These are phyloP conservation scores for Cremastinae sp. DNA, from an alignment of 2,888 invertebrate species.

Conservation along the genomic window DNA sequence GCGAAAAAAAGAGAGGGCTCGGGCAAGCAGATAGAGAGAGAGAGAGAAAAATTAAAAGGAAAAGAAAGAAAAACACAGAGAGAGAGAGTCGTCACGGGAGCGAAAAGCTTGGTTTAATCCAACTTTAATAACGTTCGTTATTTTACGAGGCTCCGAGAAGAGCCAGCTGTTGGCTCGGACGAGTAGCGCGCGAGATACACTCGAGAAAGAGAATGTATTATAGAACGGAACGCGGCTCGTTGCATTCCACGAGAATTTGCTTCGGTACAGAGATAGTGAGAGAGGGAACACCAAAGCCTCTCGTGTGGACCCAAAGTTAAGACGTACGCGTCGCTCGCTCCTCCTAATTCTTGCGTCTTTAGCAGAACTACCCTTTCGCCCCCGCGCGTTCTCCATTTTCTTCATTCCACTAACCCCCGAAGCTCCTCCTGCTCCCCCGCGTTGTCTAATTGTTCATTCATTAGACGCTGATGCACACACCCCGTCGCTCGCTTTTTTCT, in stretches of 20 bases:
- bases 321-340: conserved; percentile 23
- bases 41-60: conserved; percentile 16
- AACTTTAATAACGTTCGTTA: conserved; percentile 47
- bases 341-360: conserved; percentile 16
- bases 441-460: conserved; percentile 26
- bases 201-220: conserved; percentile 1
- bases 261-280: conserved; percentile 6
- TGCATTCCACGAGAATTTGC: conserved; percentile 19
- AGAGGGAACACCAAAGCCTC: conserved; percentile 6
- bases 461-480: conserved; percentile 22
- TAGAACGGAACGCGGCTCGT: conserved; percentile 3
- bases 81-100: conserved; percentile 2
- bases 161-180: conserved; percentile 29
- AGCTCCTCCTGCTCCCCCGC: not conserved
- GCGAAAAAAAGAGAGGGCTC: not conserved
- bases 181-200: conserved; percentile 23
- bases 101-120: conserved; percentile 45
- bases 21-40: not conserved
- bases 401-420: conserved; percentile 14
- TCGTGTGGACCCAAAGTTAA: conserved; percentile 35
- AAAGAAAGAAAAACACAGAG: not conserved
- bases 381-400: conserved; percentile 3
- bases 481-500: not conserved
- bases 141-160: conserved; percentile 28
- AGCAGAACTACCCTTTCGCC: conserved; percentile 18